Conservation (phyloP, 2,797 vertebrate species). For the Chaetodon trifasciatus region DNA sequence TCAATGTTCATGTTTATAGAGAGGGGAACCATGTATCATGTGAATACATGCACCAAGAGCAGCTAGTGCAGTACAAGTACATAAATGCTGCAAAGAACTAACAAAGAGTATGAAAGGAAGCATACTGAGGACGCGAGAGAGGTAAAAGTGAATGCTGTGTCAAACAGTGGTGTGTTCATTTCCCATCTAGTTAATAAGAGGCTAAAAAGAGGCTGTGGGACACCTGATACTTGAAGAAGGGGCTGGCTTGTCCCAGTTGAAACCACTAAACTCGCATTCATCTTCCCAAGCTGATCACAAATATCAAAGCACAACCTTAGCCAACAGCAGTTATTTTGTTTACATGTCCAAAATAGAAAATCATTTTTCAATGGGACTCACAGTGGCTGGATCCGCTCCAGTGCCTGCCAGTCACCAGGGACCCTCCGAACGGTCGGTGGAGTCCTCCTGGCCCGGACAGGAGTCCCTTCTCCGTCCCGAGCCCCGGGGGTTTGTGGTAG, state of each 20-base stretch:
- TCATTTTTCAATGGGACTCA: conserved; percentile 50
- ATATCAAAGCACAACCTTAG: background rate
- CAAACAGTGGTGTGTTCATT: conserved; percentile 7
- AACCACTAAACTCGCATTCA: conserved; percentile 18
- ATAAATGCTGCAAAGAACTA: background rate
- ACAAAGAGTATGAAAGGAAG: background rate
- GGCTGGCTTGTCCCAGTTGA: conserved; percentile 27
- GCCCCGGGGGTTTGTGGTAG: conserved; percentile 79
- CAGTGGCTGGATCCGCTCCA: conserved; percentile 82
- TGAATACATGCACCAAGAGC: background rate
- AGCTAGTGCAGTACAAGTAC: background rate
- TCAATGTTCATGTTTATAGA: background rate
- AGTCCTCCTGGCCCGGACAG: conserved; percentile 64
- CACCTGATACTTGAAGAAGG: conserved; percentile 3
- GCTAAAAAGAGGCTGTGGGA: conserved; percentile 7
- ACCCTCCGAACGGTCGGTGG: conserved; percentile 70
- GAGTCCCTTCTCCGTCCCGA: conserved; percentile 76
- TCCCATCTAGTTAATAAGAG: conserved; percentile 10
- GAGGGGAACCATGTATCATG: no score
- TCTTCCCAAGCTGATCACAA: background rate
- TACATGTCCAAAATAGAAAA: background rate
- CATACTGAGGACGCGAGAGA: background rate
- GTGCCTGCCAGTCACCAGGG: conserved; percentile 66
- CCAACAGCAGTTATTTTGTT: background rate
- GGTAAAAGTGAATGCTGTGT: background rate